Evolutionary conservation across 2,797 vertebrate genomes (phyloP).

Genomic region (Brotula barbata): DNA sequence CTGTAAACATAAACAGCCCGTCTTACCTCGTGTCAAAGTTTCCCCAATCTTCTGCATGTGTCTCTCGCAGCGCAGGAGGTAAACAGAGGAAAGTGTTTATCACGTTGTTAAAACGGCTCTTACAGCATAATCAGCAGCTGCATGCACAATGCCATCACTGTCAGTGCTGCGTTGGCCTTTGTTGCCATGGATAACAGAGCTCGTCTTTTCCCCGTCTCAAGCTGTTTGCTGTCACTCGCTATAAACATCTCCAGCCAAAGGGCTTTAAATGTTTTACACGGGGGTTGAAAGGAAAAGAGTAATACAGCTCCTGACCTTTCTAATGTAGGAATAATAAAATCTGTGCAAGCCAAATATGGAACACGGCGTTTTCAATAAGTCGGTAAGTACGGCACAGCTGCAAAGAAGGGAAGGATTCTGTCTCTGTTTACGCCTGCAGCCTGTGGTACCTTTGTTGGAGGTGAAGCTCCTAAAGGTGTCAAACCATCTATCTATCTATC

Average conservation of each 20-base stretch:
- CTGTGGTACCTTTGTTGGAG: too few relatives aligned
- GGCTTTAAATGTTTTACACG: conserved; percentile 23
- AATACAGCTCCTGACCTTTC: too few relatives aligned
- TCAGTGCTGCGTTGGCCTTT: conserved; percentile 58
- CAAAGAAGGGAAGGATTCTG: too few relatives aligned
- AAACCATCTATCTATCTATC: too few relatives aligned
- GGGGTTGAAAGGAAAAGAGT: background rate
- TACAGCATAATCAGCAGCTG: conserved; percentile 61
- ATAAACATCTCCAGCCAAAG: conserved; percentile 13
- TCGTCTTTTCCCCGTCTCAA: conserved; percentile 38
- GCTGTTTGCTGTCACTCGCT: conserved; percentile 21
- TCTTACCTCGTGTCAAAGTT: conserved; percentile 29
- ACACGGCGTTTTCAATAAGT: too few relatives aligned
- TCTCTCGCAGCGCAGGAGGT: conserved; percentile 2
- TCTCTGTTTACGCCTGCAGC: too few relatives aligned
- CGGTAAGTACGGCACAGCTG: too few relatives aligned
- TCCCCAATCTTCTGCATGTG: too few relatives aligned
- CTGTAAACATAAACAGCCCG: background rate
- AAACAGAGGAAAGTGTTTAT: conserved; percentile 17
- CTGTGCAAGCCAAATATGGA: background rate
- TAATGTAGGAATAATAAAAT: conserved; percentile 37
- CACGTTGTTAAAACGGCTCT: conserved; percentile 33
- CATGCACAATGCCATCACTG: conserved; percentile 57
- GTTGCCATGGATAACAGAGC: conserved; percentile 44
- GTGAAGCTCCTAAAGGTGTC: too few relatives aligned